These are phyloP conservation scores for Hartigia nigra DNA, from an alignment of 2,888 invertebrate genomes.

Conservation along the genomic window DNA sequence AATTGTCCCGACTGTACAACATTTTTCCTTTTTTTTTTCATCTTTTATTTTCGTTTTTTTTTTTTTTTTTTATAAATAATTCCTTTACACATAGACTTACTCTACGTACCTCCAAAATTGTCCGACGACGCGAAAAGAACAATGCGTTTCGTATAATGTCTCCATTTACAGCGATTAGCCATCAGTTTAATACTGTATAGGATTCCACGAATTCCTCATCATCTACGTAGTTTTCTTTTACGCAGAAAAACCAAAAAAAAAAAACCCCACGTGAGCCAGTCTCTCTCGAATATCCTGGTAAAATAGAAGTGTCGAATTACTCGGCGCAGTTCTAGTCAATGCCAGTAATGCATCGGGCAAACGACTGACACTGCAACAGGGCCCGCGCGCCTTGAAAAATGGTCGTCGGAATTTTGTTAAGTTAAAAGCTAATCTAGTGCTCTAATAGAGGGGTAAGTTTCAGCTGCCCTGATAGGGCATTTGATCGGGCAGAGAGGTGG, in stretches of 20 bases:
- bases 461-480: slow-evolving; percentile 66
- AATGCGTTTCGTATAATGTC: slow-evolving; percentile 27
- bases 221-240: background rate
- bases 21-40: slow-evolving; percentile 18
- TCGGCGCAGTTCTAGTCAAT: background rate
- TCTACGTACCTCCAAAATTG: slow-evolving; percentile 26
- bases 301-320: background rate
- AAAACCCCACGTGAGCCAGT: background rate
- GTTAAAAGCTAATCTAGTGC: slow-evolving; percentile 24
- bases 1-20: slow-evolving; percentile 52
- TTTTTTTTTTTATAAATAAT: slow-evolving; percentile 50
- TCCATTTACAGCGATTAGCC: slow-evolving; percentile 36
- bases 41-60: slow-evolving; percentile 14
- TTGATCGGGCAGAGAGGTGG: slow-evolving; percentile 63
- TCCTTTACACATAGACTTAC: slow-evolving; percentile 53
- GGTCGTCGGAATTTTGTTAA: background rate
- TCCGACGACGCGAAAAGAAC: slow-evolving; percentile 5
- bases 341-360: background rate
- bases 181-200: slow-evolving; percentile 55
- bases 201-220: background rate
- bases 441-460: slow-evolving; percentile 65
- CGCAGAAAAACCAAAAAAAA: too few species aligned
- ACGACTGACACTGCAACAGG: background rate
- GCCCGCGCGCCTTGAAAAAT: background rate
- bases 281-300: background rate